These are phyloP conservation scores for Calameuta filiformis DNA, from an alignment of 2,888 invertebrate genomes.

Conservation along the genomic window DNA sequence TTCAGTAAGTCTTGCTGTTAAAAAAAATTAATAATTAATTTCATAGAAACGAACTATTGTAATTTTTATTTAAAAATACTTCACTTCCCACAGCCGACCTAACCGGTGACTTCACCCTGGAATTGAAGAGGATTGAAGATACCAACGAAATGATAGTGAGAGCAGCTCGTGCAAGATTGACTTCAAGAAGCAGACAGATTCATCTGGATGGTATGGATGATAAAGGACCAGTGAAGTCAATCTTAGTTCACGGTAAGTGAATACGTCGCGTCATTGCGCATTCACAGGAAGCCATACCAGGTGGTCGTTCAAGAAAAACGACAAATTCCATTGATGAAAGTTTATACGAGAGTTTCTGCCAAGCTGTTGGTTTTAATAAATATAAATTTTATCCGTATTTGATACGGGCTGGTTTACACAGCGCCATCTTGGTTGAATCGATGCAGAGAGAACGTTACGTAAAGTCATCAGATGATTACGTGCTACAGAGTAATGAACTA, in stretches of 20 bases:
- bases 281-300: neutral
- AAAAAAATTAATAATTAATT: neutral
- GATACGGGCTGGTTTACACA: neutral
- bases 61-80: neutral
- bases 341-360: neutral
- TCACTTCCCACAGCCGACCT: conserved; percentile 45
- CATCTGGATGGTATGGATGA: conserved; percentile 58
- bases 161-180: conserved; percentile 57
- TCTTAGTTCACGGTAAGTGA: conserved; percentile 53
- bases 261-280: neutral
- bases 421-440: neutral
- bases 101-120: conserved; percentile 58
- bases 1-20: conserved; percentile 51
- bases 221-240: conserved; percentile 51
- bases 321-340: conserved; percentile 33
- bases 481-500: neutral
- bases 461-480: neutral
- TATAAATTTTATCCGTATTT: neutral
- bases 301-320: neutral
- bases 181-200: conserved; percentile 44
- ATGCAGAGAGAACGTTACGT: neutral
- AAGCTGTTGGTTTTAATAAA: neutral
- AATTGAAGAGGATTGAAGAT: conserved; percentile 52
- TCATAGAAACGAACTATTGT: neutral
- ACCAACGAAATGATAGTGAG: conserved; percentile 54